Conservation (phyloP, 2,888 invertebrate genomes). For the Pomacea canaliculata region DNA sequence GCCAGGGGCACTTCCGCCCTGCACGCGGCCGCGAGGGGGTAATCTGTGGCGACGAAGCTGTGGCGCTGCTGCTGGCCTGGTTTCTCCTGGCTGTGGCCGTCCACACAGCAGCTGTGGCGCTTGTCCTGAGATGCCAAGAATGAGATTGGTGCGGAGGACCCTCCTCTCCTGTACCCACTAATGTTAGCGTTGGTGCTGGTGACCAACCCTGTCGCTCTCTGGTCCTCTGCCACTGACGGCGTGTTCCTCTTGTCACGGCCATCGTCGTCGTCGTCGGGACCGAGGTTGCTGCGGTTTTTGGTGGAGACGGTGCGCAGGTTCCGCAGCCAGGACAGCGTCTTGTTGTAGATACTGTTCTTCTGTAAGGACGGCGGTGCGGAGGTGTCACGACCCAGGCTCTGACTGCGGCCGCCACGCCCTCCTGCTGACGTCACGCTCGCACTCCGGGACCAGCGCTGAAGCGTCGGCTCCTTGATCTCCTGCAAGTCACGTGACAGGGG, state of each 20-base stretch:
- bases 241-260: background rate
- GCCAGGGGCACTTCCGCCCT: too few species aligned
- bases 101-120: too few species aligned
- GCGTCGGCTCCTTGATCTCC: background rate
- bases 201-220: background rate
- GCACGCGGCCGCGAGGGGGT: too few species aligned
- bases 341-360: conserved; percentile 40
- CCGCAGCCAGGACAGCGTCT: conserved; percentile 40
- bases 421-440: conserved; percentile 12
- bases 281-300: conserved; percentile 23
- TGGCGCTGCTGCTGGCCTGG: too few species aligned
- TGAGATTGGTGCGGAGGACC: background rate
- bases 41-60: too few species aligned
- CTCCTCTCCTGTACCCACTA: background rate
- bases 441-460: conserved; percentile 18
- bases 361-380: conserved; percentile 22
- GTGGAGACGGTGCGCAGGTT: conserved; percentile 36
- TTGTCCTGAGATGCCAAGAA: background rate
- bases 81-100: too few species aligned
- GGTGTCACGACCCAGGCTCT: conserved; percentile 19
- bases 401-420: conserved; percentile 10
- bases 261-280: background rate
- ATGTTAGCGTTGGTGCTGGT: conserved; percentile 1
- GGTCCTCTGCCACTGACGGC: background rate
- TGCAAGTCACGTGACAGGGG: background rate